Evolutionary conservation across 1,140 invertebrate genomes (phyloP), one percentile per base, ranked within the genome.

Genomic region (Saccostrea cuccullata): DNA sequence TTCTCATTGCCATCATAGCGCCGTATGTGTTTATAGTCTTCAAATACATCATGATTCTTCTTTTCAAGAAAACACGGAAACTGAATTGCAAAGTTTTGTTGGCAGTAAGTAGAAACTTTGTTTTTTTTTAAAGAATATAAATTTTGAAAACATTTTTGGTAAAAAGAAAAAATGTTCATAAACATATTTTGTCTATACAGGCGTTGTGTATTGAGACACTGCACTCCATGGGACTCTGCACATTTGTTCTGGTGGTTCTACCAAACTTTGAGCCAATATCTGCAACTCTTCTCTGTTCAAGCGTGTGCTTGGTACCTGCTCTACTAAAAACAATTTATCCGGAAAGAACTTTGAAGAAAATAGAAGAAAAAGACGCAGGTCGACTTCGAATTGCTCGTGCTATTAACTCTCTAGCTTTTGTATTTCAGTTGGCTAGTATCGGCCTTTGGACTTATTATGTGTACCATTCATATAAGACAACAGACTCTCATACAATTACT

Each of bases 231-330:
- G 93, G 94, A 12, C 56, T 95, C 20, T 92, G 90, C 64, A 89
- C 92, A 9, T 89, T 95, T 64, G 92, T 94, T 15, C 93, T 94
- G 73, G 90, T 91, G 58, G 90, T 94, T 64, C 73, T 95, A 64
- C 94, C 94, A 23, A 92, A 90, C 83, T 88, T 91, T 85, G 92
- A 94, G 60, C 92, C 92, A 40, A 30, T 93, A 17, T 83, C 90
- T 9, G 91, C 90, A 20, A 83, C 85, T 23, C 26, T 92, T 13
- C 86, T 93, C 2, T 86, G 90, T 87, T 58, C 89, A 56, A 93
- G 90, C 47, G 89, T 92, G 13, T 92, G 89, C 13, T 70, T 90
- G 26, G 73, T 94, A 12, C 94, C 92, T 40, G 88, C 87, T 9
- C 47, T 92, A 26, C 85, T 93, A 23, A 93, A 91, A 85, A 90